These are phyloP conservation scores for Typhlichthys subterraneus DNA, from an alignment of 2,797 vertebrate genomes.

Conservation along the genomic window DNA sequence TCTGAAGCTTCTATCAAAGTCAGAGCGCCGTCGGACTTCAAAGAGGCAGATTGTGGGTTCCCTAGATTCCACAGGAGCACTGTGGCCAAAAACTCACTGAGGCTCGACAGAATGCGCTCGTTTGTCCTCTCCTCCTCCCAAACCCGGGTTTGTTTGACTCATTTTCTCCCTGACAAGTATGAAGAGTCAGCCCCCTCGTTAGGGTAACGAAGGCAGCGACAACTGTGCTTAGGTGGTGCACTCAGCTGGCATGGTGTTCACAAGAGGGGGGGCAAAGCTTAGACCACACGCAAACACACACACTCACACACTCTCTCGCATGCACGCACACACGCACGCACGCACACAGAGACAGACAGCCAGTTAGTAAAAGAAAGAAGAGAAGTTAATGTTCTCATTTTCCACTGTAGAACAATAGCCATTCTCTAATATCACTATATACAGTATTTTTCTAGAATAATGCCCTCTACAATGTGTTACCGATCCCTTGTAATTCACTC, in stretches of 20 bases:
- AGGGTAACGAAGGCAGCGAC: slow-evolving; percentile 76
- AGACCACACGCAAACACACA: too few relatives aligned
- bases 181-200: slow-evolving; percentile 75
- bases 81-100: slow-evolving; percentile 72
- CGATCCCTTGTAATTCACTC: too few relatives aligned
- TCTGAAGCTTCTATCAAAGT: slow-evolving; percentile 71
- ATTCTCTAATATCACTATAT: too few relatives aligned
- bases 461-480: too few relatives aligned
- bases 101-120: slow-evolving; percentile 70
- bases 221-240: slow-evolving; percentile 72
- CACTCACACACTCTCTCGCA: too few relatives aligned
- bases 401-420: too few relatives aligned
- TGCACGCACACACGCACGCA: too few relatives aligned
- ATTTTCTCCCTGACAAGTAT: slow-evolving; percentile 78
- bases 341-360: too few relatives aligned
- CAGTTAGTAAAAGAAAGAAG: too few relatives aligned
- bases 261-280: slow-evolving; percentile 12
- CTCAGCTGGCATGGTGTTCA: slow-evolving; percentile 69
- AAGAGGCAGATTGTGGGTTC: slow-evolving; percentile 76
- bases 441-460: too few relatives aligned
- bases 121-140: slow-evolving; percentile 70
- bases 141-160: slow-evolving; percentile 76
- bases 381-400: too few relatives aligned
- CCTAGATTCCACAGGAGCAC: slow-evolving; percentile 70
- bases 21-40: slow-evolving; percentile 71